Conservation (phyloP, 2,113 vertebrate genomes). For the Grus americana region DNA sequence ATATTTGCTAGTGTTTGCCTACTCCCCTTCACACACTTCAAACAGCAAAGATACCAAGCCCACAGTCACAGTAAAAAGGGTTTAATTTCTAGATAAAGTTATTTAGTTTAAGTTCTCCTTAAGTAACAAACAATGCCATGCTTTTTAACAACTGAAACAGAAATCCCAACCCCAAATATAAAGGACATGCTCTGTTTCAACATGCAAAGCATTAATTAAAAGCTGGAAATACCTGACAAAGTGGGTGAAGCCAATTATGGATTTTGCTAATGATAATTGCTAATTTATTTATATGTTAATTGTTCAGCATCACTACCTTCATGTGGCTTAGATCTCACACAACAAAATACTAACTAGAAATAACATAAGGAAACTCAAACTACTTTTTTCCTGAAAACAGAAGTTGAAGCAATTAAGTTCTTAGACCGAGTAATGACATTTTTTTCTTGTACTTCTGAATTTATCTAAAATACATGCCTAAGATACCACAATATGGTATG, state of each 20-base stretch:
- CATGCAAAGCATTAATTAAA: not conserved
- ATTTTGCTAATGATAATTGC: not conserved
- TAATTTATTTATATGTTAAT: not conserved
- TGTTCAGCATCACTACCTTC: not conserved
- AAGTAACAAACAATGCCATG: not conserved
- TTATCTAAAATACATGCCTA: not conserved
- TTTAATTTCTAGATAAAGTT: not conserved
- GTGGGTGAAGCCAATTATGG: not conserved
- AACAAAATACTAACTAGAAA: not conserved
- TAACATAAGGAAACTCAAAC: not conserved
- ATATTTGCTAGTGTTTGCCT: not conserved
- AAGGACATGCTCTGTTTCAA: not conserved
- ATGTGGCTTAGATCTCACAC: not conserved
- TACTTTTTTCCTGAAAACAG: not conserved
- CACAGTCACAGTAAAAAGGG: not conserved
- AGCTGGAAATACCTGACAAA: conserved; percentile 40
- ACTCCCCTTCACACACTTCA: too few species aligned
- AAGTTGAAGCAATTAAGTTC: not conserved
- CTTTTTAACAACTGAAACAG: not conserved
- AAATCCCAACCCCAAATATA: not conserved
- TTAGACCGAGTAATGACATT: not conserved
- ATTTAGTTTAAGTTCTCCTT: not conserved
- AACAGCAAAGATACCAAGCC: not conserved
- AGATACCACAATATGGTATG: accelerated
- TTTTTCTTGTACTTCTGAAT: not conserved